Percentiles rank a stretch among this genome's conserved stretches.
Conservation (phyloP, 2,888 invertebrate species). For the Drosophila aldrichi region DNA sequence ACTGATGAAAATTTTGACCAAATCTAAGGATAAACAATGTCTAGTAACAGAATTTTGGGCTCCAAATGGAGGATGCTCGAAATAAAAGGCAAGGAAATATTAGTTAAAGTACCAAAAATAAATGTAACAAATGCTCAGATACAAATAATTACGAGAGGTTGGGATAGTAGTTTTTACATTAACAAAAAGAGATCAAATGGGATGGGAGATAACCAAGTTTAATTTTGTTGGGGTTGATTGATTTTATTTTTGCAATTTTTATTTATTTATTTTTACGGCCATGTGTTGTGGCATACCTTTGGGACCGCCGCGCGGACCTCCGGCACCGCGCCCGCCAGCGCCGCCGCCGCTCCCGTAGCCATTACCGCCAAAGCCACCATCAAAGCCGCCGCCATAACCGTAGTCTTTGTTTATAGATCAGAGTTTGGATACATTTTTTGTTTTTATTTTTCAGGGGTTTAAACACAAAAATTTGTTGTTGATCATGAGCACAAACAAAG, state of each 20-base stretch:
- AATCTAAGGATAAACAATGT: slow-evolving; percentile 63
- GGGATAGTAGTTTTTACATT: slow-evolving; percentile 27
- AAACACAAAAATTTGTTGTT: slow-evolving; percentile 55
- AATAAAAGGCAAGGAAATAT: slow-evolving; percentile 47
- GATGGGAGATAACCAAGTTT: slow-evolving; percentile 19
- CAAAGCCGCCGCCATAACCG: slow-evolving; percentile 84
- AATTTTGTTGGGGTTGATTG: slow-evolving; percentile 6
- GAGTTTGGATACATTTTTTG: slow-evolving; percentile 13
- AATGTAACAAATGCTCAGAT: slow-evolving; percentile 32
- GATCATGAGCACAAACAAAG: slow-evolving; percentile 46
- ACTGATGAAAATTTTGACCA: slow-evolving; percentile 76
- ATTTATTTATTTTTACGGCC: slow-evolving; percentile 16
- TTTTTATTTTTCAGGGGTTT: slow-evolving; percentile 29
- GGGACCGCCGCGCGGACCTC: slow-evolving; percentile 92
- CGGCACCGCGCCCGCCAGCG: slow-evolving; percentile 90
- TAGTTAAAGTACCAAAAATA: slow-evolving; percentile 34
- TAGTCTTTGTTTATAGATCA: slow-evolving; percentile 87
- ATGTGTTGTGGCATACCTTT: slow-evolving; percentile 89
- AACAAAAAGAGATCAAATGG: slow-evolving; percentile 16
- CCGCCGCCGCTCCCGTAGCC: slow-evolving; percentile 93
- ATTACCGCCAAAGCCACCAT: slow-evolving; percentile 94
- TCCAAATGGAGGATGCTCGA: slow-evolving; percentile 45
- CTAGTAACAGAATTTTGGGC: slow-evolving; percentile 53
- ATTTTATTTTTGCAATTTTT: not conserved
- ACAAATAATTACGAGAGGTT: slow-evolving; percentile 26